A percentile compares a stretch with the other conserved stretches of the same genome.
Evolutionary conservation across 2,797 vertebrate genomes (phyloP).

Genomic region (Momotus momota): DNA sequence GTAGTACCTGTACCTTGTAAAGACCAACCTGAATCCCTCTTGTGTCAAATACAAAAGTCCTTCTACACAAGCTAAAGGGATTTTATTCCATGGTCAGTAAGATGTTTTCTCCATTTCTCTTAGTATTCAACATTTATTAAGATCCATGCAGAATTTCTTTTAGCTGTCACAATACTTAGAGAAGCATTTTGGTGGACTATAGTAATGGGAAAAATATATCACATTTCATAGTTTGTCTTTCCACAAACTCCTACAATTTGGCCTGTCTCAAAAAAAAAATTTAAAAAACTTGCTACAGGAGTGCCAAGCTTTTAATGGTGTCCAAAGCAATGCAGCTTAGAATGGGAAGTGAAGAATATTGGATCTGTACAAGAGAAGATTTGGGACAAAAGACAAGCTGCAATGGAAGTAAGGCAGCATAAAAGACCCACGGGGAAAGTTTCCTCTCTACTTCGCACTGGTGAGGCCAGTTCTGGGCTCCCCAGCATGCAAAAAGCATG

Average conservation of each 20-base stretch:
- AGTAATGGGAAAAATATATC: background rate
- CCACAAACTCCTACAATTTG: background rate
- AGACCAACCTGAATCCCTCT: background rate
- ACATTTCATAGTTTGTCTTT: background rate
- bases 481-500: fast-evolving
- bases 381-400: background rate
- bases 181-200: background rate
- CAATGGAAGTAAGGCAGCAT: background rate
- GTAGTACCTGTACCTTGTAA: background rate
- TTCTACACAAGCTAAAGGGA: background rate
- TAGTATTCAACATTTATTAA: background rate
- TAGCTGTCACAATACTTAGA: background rate
- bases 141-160: background rate
- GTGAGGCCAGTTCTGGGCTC: background rate
- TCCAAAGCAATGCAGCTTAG: background rate
- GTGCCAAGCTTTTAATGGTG: background rate
- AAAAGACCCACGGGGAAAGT: background rate
- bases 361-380: background rate
- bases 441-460: background rate
- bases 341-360: background rate
- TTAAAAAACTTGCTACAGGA: background rate
- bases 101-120: background rate
- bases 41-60: background rate
- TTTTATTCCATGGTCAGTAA: background rate
- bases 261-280: background rate